Conservation (phyloP, 2,797 vertebrate genomes). For the Ptychobarbus kaznakovi region DNA sequence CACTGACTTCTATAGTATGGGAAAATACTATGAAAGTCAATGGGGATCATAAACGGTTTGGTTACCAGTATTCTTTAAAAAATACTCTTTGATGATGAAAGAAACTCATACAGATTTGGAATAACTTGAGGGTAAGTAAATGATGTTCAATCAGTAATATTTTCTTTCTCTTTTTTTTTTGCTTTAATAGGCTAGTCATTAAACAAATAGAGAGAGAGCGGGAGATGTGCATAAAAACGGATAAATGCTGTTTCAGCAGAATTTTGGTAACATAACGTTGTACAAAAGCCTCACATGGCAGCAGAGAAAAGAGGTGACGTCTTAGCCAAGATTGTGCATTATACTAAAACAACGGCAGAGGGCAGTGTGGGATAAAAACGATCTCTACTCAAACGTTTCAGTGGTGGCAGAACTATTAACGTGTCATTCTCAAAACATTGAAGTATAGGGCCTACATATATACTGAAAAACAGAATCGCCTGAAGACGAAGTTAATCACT, state of each 20-base stretch:
- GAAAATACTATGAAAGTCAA: background rate
- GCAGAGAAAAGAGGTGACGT: background rate
- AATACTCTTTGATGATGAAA: background rate
- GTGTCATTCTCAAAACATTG: background rate
- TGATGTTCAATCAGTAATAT: background rate
- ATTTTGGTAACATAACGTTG: background rate
- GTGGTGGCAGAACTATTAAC: background rate
- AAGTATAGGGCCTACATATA: background rate
- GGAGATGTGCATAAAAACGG: background rate
- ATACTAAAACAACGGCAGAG: slow-evolving; percentile 56
- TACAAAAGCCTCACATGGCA: background rate
- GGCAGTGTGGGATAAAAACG: slow-evolving; percentile 45
- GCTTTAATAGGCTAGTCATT: background rate
- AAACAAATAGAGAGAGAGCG: background rate
- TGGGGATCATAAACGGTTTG: background rate
- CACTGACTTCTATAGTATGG: background rate
- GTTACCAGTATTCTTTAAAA: background rate
- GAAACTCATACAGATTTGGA: background rate
- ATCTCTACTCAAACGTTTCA: background rate
- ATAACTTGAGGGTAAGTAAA: background rate
- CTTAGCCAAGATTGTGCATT: slow-evolving; percentile 16
- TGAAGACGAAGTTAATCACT: background rate
- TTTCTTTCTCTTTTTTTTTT: background rate
- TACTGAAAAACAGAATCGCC: background rate
- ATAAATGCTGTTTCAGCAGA: slow-evolving; percentile 16